Evolutionary conservation across 2,797 vertebrate genomes (phyloP).

Genomic region (Halcyon smyrnensis): DNA sequence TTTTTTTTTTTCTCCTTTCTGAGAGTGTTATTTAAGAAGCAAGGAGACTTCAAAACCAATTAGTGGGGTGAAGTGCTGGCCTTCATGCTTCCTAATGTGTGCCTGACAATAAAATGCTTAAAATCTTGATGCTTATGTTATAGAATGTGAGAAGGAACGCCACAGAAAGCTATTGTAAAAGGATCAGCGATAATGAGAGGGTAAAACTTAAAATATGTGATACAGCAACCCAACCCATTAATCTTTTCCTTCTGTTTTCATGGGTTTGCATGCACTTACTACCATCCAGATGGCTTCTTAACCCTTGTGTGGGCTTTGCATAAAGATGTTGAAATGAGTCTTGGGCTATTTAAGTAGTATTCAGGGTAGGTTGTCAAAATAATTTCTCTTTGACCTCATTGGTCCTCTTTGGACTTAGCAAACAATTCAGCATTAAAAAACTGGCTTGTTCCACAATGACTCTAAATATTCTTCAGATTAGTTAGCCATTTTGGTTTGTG

Average conservation of each 20-base stretch:
- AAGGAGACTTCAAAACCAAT: slow-evolving; percentile 4
- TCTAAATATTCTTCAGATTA: neutral
- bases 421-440: neutral
- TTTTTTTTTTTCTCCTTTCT: neutral
- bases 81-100: neutral
- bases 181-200: neutral
- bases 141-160: neutral
- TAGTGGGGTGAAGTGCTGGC: neutral
- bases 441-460: accelerated
- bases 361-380: neutral
- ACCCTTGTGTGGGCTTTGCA: neutral
- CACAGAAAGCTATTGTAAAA: neutral
- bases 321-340: neutral
- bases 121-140: neutral
- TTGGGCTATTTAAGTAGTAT: neutral
- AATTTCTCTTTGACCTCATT: neutral
- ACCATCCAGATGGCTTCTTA: neutral
- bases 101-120: neutral
- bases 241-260: neutral
- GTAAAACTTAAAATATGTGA: neutral
- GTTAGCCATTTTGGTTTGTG: neutral
- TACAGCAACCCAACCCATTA: neutral
- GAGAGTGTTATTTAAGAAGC: neutral
- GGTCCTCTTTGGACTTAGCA: neutral
- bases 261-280: neutral